These are phyloP conservation scores for Herpailurus yagouaroundi DNA, from an alignment of 2,113 vertebrate genomes.

Conservation along the genomic window DNA sequence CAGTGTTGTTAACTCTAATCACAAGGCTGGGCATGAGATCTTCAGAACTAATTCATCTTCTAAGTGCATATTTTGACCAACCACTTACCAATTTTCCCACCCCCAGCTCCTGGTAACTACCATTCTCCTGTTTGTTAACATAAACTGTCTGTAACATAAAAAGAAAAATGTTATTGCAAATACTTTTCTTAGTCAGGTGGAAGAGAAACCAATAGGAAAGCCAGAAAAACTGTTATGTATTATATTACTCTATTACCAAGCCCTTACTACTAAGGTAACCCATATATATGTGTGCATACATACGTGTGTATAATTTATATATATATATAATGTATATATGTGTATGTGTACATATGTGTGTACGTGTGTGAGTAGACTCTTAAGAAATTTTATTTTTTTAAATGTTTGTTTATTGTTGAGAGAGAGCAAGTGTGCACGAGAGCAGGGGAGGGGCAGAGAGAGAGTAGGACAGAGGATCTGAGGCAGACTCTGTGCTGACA, in stretches of 20 bases:
- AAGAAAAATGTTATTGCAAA: not conserved
- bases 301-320: not conserved
- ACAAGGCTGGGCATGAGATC: not conserved
- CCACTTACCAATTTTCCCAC: not conserved
- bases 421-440: not conserved
- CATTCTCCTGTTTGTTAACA: not conserved
- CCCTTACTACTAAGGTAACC: not conserved
- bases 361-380: not conserved
- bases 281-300: not conserved
- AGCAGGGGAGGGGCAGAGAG: too few species aligned
- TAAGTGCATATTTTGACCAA: not conserved
- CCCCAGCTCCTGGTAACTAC: not conserved
- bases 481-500: too few species aligned
- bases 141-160: not conserved
- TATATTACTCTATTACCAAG: not conserved
- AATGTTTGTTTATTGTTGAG: not conserved
- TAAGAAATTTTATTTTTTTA: not conserved
- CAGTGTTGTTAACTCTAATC: not conserved
- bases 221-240: not conserved
- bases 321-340: not conserved
- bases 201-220: not conserved
- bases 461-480: too few species aligned
- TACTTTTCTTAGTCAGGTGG: not conserved
- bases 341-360: not conserved
- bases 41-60: not conserved